These are phyloP conservation scores for Arrhamphus sclerolepis DNA, from an alignment of 2,797 vertebrate species.

Conservation along the genomic window DNA sequence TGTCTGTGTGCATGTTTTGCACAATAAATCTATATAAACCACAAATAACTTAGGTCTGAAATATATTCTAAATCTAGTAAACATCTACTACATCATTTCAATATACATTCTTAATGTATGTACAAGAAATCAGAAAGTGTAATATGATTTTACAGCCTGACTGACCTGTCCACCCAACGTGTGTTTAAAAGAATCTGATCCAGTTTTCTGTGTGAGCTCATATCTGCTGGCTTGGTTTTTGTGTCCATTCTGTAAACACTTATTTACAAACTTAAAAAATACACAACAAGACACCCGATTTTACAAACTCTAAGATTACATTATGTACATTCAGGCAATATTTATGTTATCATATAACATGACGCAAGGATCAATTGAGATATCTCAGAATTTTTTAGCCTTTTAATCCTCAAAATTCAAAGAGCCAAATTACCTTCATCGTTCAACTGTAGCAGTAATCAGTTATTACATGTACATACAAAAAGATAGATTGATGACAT, in stretches of 20 bases:
- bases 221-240: slow-evolving; percentile 82
- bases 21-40: slow-evolving; percentile 72
- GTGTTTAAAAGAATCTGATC: slow-evolving; percentile 68
- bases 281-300: slow-evolving; percentile 58
- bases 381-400: slow-evolving; percentile 62
- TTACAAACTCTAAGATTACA: slow-evolving; percentile 56
- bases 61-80: slow-evolving; percentile 75
- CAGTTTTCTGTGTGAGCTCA: slow-evolving; percentile 80
- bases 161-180: slow-evolving; percentile 63
- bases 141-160: slow-evolving; percentile 67
- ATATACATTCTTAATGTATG: slow-evolving; percentile 80
- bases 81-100: slow-evolving; percentile 73
- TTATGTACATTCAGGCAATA: slow-evolving; percentile 73
- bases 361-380: slow-evolving; percentile 80
- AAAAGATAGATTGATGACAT: slow-evolving; percentile 43
- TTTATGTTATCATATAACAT: slow-evolving; percentile 63
- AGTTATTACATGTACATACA: slow-evolving; percentile 49
- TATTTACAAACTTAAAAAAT: slow-evolving; percentile 73
- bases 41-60: slow-evolving; percentile 79
- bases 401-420: slow-evolving; percentile 47
- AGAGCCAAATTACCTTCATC: slow-evolving; percentile 51
- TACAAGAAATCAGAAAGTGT: slow-evolving; percentile 75
- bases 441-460: slow-evolving; percentile 37
- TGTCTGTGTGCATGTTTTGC: slow-evolving; percentile 66
- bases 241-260: slow-evolving; percentile 82